Base-by-base conservation (phyloP, 1,140 invertebrate genomes). In the Psix sp. region DNA sequence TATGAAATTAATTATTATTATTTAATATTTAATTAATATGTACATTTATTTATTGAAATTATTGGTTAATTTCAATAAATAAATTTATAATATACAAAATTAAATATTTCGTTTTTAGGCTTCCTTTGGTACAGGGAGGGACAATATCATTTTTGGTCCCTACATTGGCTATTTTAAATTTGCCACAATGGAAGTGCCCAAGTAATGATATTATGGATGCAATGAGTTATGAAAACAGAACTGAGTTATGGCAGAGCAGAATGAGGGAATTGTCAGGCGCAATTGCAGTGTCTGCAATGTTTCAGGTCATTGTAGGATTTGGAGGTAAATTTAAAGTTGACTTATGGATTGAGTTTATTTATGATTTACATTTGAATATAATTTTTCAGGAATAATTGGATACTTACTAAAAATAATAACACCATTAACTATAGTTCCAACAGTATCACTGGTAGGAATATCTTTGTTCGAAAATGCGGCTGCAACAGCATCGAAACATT, bases 131-230 rank as follows among this genome's bases (percentile, higher is more conserved):
- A 21, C 92, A 93, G 84, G 95, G 95, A 3, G 93, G 94, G 0
- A 95, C 94, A 0, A 95, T 96, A 76, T 93, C 94, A 0, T 96
- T 96, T 86, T 81, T 97, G 10, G 92, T 94, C 3, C 94, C 95
- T 0, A 94, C 94, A 0, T 81, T 96, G n/a, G 93, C 95, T 0
- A 94, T 97, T 75, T 86, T 97, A 1, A 90, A 89, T 62, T 84
- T 95, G 35, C 93, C 93, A 0, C 88, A 91, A 66, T 95, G 93
- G 93, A 89, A 92, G 72, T 96, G 95, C 80, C 94, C 95, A 0
- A 71, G 84, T 0, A 56, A 80, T 0, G 87, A 87, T 1, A 77
- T 85, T 9, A 65, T 93, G 5, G 81, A 86, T 3, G 84, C 86
- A n/a, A 91, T 93, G 89, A 84, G 87, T 0, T 60, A 78, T 0